Conservation (phyloP, 2,888 invertebrate genomes). For the Thera britannica region DNA sequence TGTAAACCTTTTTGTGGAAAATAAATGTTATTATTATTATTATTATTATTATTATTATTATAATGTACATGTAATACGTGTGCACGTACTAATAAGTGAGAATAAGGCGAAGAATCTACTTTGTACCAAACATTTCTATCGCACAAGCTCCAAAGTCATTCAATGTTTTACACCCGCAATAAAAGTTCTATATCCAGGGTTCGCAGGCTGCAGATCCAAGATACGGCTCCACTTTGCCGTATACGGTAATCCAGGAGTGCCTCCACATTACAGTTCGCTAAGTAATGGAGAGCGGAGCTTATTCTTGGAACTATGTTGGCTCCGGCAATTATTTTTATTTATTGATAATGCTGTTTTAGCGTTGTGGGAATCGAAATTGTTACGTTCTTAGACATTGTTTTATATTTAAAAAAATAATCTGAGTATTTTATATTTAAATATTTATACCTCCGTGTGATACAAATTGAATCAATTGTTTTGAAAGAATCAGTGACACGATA, state of each 20-base stretch:
- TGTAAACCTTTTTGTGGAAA: too few relatives aligned
- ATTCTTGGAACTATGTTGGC: constrained; percentile 22
- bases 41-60: too few relatives aligned
- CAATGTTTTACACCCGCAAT: constrained; percentile 62
- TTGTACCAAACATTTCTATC: constrained; percentile 36
- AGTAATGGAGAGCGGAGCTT: constrained; percentile 42
- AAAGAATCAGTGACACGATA: too few relatives aligned
- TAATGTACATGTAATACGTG: too few relatives aligned
- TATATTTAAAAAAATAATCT: too few relatives aligned
- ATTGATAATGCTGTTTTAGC: constrained; percentile 11
- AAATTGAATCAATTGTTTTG: too few relatives aligned
- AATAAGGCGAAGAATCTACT: constrained; percentile 22
- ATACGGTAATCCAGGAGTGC: constrained; percentile 58
- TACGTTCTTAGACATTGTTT: too few relatives aligned
- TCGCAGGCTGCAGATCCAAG: constrained; percentile 54
- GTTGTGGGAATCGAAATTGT: neutral
- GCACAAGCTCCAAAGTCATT: constrained; percentile 32
- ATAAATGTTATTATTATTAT: too few relatives aligned
- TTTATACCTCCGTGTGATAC: too few relatives aligned
- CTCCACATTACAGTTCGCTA: constrained; percentile 48
- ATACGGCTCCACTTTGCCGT: constrained; percentile 53
- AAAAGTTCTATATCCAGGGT: constrained; percentile 59
- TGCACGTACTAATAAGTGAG: neutral
- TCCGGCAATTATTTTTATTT: constrained; percentile 32
- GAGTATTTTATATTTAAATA: too few relatives aligned